Conservation (phyloP, 1,140 invertebrate genomes). For the Neomicropteryx cornuta region DNA sequence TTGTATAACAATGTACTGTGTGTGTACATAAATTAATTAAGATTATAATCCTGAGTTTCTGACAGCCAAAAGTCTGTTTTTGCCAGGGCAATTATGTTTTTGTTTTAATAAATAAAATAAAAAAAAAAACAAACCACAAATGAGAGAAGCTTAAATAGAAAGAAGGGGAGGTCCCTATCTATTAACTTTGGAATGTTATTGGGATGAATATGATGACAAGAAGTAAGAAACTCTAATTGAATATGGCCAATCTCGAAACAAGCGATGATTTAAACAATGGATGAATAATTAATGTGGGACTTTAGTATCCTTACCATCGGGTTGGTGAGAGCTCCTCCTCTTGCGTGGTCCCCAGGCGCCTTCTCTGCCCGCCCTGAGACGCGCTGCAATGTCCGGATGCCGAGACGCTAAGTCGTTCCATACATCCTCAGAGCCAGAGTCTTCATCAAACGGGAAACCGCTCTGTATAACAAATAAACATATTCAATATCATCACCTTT, state of each 20-base stretch:
- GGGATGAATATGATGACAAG: too few species aligned
- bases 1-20: too few species aligned
- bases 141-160: too few species aligned
- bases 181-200: too few species aligned
- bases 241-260: slow-evolving; percentile 26
- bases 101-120: too few species aligned
- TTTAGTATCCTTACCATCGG: slow-evolving; percentile 29
- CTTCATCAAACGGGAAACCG: slow-evolving; percentile 56
- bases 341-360: slow-evolving; percentile 41
- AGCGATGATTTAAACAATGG: slow-evolving; percentile 11
- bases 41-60: too few species aligned
- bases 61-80: too few species aligned
- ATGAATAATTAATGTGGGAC: slow-evolving; percentile 28
- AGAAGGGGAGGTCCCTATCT: too few species aligned
- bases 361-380: slow-evolving; percentile 36
- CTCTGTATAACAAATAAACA: slow-evolving; percentile 36
- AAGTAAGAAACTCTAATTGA: slow-evolving; percentile 27
- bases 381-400: slow-evolving; percentile 38
- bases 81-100: too few species aligned
- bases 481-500: too few species aligned
- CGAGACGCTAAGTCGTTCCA: slow-evolving; percentile 36
- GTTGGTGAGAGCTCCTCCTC: slow-evolving; percentile 34
- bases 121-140: too few species aligned
- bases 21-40: too few species aligned
- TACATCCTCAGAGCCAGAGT: slow-evolving; percentile 36